A percentile compares a stretch with the other conserved stretches of the same genome.
Evolutionary conservation across 2,113 vertebrate species (phyloP).

Genomic region (Stigmatopora nigra): DNA sequence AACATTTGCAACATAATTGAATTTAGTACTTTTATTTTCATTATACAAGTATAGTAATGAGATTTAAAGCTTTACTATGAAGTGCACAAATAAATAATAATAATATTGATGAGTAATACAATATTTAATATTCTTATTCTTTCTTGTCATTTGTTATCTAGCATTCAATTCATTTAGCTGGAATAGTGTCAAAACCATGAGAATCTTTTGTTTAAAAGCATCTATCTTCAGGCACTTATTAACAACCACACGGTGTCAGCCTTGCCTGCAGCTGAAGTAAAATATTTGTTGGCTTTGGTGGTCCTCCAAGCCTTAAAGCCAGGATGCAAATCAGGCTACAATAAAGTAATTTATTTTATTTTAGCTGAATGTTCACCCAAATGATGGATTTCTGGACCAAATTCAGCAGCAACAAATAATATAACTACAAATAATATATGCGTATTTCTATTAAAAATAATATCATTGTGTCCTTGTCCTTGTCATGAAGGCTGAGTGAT

Average conservation of each 20-base stretch:
- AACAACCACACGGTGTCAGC: slow-evolving; percentile 49
- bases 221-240: neutral
- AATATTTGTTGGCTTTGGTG: slow-evolving; percentile 13
- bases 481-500: neutral
- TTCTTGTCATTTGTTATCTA: neutral
- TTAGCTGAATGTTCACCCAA: neutral
- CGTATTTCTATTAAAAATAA: neutral
- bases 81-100: too few species aligned
- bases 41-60: neutral
- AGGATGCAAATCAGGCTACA: neutral
- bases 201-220: neutral
- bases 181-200: neutral
- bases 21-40: neutral
- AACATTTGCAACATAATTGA: neutral
- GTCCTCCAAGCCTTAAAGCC: slow-evolving; percentile 55
- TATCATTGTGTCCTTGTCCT: neutral
- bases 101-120: too few species aligned
- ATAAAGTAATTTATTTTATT: neutral
- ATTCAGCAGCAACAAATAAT: neutral
- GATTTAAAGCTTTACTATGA: too few species aligned
- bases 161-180: too few species aligned
- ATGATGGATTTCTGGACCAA: neutral
- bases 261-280: slow-evolving; percentile 27
- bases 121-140: neutral
- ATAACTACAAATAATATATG: too few species aligned